These are phyloP conservation scores for Eospalax fontanierii DNA, from an alignment of 2,797 vertebrate genomes.

Conservation along the genomic window DNA sequence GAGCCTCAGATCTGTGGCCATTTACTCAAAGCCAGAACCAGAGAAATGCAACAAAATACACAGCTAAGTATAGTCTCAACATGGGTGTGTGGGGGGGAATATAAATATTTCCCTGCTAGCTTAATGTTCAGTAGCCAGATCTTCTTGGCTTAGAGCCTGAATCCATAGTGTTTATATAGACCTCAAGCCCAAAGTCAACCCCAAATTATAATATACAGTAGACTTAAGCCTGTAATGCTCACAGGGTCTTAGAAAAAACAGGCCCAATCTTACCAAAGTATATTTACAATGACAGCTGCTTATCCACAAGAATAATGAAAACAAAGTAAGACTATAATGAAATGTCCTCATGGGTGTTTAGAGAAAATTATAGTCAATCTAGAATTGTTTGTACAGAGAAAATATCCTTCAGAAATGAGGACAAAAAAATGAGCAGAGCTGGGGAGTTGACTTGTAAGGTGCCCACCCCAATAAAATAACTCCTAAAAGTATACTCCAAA, in stretches of 20 bases:
- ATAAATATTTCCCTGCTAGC: not conserved
- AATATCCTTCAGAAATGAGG: constrained; percentile 37
- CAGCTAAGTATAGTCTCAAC: not conserved
- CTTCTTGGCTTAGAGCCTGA: constrained; percentile 2
- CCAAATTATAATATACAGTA: not conserved
- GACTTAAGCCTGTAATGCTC: not conserved
- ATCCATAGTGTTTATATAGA: not conserved
- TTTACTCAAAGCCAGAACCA: not conserved
- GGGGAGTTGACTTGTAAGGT: not conserved
- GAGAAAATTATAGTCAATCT: constrained; percentile 12
- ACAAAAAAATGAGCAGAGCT: constrained; percentile 51
- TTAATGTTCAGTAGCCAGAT: not conserved
- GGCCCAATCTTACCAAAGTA: not conserved
- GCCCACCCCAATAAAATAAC: not conserved
- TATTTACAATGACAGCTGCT: constrained; percentile 7
- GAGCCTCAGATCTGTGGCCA: not conserved
- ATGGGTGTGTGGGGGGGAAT: not conserved
- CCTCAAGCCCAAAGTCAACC: not conserved
- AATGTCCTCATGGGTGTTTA: not conserved
- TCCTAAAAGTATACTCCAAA: not conserved
- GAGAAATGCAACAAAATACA: not conserved
- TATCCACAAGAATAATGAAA: constrained; percentile 7
- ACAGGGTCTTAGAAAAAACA: constrained; percentile 9
- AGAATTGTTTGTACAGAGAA: not conserved
- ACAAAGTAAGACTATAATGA: not conserved